Evolutionary conservation across 2,888 invertebrate species (phyloP).

Genomic region (Chrysina gloriosa): DNA sequence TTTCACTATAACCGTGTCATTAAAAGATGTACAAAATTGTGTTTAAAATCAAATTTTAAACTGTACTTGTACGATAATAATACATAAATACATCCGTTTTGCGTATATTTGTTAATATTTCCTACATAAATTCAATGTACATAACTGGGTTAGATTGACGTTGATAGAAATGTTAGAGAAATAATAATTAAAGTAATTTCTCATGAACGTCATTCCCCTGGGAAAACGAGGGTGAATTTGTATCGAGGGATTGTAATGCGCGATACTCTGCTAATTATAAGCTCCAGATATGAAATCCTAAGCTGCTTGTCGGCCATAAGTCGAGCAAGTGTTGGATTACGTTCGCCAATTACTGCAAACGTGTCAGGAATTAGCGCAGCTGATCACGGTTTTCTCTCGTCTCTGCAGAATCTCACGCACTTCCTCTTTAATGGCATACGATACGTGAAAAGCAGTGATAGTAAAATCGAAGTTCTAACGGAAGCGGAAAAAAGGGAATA

Average conservation of each 20-base stretch:
- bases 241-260: constrained; percentile 44
- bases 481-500: constrained; percentile 16
- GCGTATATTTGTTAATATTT: constrained; percentile 27
- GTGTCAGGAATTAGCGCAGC: constrained; percentile 59
- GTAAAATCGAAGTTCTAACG: constrained; percentile 15
- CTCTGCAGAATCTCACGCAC: constrained; percentile 30
- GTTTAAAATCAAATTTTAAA: constrained; percentile 20
- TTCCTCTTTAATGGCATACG: constrained; percentile 14
- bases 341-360: constrained; percentile 62
- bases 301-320: constrained; percentile 60
- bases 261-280: constrained; percentile 53
- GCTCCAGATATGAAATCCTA: constrained; percentile 60
- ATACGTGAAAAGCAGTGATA: background rate
- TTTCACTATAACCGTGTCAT: no score
- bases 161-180: constrained; percentile 43
- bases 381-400: constrained; percentile 35
- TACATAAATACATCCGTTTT: constrained; percentile 6
- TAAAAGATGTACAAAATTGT: no score
- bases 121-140: constrained; percentile 33
- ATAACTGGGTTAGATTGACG: constrained; percentile 43
- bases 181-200: constrained; percentile 45
- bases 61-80: constrained; percentile 4
- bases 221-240: constrained; percentile 47
- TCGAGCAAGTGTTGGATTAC: constrained; percentile 62
- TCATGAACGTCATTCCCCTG: constrained; percentile 41